Conservation (phyloP, 2,888 invertebrate species). For the Polymixis lichenea region DNA sequence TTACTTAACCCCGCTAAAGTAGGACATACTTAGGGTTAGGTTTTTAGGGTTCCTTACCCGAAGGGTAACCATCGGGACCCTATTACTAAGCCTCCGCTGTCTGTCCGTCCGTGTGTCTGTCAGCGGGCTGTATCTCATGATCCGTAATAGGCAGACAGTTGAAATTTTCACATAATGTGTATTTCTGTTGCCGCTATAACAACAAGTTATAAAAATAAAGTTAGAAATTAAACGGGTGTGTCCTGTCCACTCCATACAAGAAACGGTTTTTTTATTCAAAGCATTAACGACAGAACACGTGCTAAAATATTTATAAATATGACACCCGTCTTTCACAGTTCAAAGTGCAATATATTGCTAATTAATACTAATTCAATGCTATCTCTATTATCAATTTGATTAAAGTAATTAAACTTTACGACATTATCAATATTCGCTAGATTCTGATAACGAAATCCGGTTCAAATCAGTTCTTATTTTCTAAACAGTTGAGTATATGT, state of each 20-base stretch:
- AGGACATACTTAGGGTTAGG: too few relatives aligned
- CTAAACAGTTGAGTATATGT: neutral
- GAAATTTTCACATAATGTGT: too few relatives aligned
- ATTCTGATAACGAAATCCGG: constrained; percentile 19
- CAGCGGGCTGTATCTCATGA: too few relatives aligned
- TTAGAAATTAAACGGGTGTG: too few relatives aligned
- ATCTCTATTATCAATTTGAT: constrained; percentile 27
- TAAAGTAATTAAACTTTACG: neutral
- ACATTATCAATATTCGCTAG: neutral
- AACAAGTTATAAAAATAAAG: too few relatives aligned
- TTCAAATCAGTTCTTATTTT: constrained; percentile 6
- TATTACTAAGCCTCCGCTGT: too few relatives aligned
- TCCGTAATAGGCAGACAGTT: too few relatives aligned
- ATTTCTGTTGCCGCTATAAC: too few relatives aligned
- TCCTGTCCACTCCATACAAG: too few relatives aligned
- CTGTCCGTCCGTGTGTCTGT: too few relatives aligned
- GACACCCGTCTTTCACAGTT: neutral
- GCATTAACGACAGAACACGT: neutral
- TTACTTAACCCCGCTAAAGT: neutral
- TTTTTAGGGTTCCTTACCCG: too few relatives aligned
- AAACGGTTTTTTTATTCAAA: neutral
- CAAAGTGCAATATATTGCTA: neutral
- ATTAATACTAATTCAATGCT: neutral
- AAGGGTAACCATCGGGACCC: too few relatives aligned
- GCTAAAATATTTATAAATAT: neutral